A percentile compares a stretch with the other conserved stretches of the same genome.
Conservation (phyloP, 2,888 invertebrate species). For the Fragum sueziense region DNA sequence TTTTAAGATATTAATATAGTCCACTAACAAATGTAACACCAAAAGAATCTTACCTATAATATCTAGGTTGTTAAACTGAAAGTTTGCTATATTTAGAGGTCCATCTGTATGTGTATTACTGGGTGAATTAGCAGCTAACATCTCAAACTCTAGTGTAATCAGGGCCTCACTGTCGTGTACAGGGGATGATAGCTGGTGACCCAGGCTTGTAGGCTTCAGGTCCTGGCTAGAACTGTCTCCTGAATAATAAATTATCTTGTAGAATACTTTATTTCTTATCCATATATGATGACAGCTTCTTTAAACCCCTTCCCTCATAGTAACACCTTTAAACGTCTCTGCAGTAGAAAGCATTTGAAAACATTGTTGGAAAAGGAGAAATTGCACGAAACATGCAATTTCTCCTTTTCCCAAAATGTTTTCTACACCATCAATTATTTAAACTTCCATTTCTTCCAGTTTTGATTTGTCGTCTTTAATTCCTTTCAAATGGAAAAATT, state of each 20-base stretch:
- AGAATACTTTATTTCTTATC: no score
- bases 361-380: background rate
- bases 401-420: background rate
- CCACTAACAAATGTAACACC: no score
- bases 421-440: background rate
- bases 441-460: no score
- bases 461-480: no score
- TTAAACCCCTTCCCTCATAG: background rate
- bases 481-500: no score
- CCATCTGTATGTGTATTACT: constrained; percentile 81
- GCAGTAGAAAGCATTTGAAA: background rate
- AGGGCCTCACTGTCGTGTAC: constrained; percentile 82
- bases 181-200: constrained; percentile 24
- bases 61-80: constrained; percentile 96
- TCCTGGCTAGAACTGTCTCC: constrained; percentile 19
- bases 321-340: background rate
- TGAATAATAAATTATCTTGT: no score
- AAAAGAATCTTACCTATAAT: constrained; percentile 89
- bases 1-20: no score
- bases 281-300: no score
- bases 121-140: constrained; percentile 85
- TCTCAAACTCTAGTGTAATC: constrained; percentile 90
- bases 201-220: background rate
- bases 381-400: background rate
- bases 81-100: constrained; percentile 89